phyloP scores from a whole-genome alignment of 1,140 invertebrate genomes.

The Bilobella aurantiaca region DNA sequence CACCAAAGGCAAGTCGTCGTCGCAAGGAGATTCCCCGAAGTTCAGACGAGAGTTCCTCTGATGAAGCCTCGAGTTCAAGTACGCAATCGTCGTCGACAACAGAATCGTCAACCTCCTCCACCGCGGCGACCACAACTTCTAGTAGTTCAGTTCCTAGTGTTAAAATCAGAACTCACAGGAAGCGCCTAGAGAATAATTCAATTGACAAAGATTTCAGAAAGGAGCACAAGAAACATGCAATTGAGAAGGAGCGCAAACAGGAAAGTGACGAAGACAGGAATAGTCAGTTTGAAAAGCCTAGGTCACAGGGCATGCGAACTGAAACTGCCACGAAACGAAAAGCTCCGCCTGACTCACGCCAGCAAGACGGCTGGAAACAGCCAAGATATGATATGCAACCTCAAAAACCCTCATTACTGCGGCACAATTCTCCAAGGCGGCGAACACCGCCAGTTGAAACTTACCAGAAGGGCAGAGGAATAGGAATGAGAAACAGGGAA shows the following conservation, averaged over 20 bases:
- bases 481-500: too few relatives aligned
- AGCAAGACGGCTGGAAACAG: too few relatives aligned
- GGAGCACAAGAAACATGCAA: background rate
- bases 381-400: too few relatives aligned
- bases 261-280: background rate
- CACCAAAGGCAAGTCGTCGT: background rate
- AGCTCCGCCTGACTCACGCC: too few relatives aligned
- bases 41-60: background rate
- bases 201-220: slow-evolving; percentile 7
- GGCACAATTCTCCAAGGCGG: too few relatives aligned
- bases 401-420: too few relatives aligned
- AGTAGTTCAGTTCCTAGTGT: slow-evolving; percentile 30
- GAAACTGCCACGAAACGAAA: too few relatives aligned
- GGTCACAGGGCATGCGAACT: too few relatives aligned
- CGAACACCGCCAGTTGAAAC: too few relatives aligned
- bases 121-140: slow-evolving; percentile 10
- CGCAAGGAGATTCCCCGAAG: background rate
- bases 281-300: background rate
- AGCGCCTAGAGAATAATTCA: slow-evolving; percentile 3
- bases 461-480: too few relatives aligned
- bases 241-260: background rate
- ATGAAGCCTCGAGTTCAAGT: background rate
- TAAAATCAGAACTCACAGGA: slow-evolving; percentile 25
- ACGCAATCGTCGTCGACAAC: background rate
- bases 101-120: background rate